Base-by-base conservation (phyloP, 2,113 vertebrate genomes). In the Sturnus vulgaris region DNA sequence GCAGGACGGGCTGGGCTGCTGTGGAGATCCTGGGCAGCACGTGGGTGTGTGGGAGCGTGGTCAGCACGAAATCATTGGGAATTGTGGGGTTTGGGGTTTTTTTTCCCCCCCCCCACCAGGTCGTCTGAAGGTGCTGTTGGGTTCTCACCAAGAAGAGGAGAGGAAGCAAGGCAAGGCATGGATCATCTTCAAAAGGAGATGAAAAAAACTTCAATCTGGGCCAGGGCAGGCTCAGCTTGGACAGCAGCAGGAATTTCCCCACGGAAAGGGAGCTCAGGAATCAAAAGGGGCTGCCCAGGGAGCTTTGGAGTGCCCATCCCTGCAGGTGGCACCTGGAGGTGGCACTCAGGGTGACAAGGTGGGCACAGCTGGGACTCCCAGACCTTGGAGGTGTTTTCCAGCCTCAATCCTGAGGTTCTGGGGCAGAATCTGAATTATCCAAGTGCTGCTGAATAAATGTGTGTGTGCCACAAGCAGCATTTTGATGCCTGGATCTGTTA, bases 191-290 rank as follows among this genome's bases (percentile, higher is more conserved):
- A 9, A 56, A 64, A 65, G 4, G 15, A 44, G 50, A 37, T 30
- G 63, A 4, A 4, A 10, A 22, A 12, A 31, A 6, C 5, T 17
- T 35, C 40, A 21, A 0, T 11, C 1, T 31, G 30, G 0, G 23
- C 56, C 40, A 30, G 5, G 10, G 28, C 1, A 69, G 18, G 46
- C 4, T 52, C 55, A 28, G 47, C 2, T 1, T 8, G 57, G 57
- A 2, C 50, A 42, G 0, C 8, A n/a, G 23, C 0, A 30, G 15
- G 2, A 55, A 56, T 63, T 79, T 40, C 12, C 6, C 0, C 21
- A 5, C 37, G 53, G 37, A 35, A 44, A 77, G 14, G 31, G 15
- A 1, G 19, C 0, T 11, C 15, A 76, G 31, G 31, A 13, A 2
- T 49, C 42, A 14, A 14, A 13, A 40, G 71, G 71, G 2, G 33